Evolutionary conservation across 2,113 vertebrate species (phyloP).

Genomic region (Cairina moschata): DNA sequence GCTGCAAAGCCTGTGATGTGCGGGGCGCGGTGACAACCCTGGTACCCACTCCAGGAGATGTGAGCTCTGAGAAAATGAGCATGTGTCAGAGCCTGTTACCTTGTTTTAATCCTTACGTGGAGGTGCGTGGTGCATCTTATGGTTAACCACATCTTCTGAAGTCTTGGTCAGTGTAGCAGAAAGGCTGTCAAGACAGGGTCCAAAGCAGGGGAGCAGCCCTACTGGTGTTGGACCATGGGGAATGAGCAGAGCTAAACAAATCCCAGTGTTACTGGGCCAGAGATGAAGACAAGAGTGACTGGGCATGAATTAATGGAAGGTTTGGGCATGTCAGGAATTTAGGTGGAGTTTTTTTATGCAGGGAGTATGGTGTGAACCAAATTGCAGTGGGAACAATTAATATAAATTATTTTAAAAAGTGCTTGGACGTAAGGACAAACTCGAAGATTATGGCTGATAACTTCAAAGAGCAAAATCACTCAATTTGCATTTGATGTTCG

Average conservation of each 20-base stretch:
- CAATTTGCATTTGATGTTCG: background rate
- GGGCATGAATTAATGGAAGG: background rate
- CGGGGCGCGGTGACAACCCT: background rate
- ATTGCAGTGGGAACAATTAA: slow-evolving; percentile 22
- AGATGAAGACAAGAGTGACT: background rate
- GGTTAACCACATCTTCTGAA: background rate
- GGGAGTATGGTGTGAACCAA: background rate
- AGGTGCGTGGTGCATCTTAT: background rate
- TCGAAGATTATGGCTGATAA: background rate
- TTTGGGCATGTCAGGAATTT: slow-evolving; percentile 24
- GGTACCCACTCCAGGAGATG: background rate
- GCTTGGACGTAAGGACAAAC: background rate
- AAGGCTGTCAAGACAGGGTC: background rate
- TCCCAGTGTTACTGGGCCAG: background rate
- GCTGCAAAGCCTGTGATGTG: background rate
- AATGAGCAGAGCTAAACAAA: background rate
- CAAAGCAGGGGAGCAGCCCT: background rate
- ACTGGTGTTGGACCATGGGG: background rate
- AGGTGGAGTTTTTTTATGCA: background rate
- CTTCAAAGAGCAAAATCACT: background rate
- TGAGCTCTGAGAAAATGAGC: background rate
- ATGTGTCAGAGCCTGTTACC: background rate
- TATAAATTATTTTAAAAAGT: background rate
- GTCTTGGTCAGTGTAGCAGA: too few species aligned
- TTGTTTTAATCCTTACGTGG: background rate